Percentiles rank a stretch among this genome's conserved stretches.
Evolutionary conservation across 2,797 vertebrate species (phyloP).

Genomic region (Tamandua tetradactyla): DNA sequence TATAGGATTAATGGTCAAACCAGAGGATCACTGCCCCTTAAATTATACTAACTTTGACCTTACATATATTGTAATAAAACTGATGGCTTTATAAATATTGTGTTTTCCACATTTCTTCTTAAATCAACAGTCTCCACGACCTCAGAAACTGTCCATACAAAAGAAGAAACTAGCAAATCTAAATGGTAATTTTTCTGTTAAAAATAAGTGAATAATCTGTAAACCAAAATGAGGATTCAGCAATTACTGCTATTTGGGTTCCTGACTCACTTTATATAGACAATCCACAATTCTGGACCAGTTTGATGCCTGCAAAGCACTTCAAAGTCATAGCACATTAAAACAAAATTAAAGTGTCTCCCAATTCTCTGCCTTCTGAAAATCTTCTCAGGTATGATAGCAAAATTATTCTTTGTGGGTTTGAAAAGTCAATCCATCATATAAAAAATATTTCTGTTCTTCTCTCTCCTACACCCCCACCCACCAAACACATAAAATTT

Average conservation of each 20-base stretch:
- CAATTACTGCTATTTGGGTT: too few relatives aligned
- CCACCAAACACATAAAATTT: neutral
- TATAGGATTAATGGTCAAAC: constrained; percentile 46
- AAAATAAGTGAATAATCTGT: neutral
- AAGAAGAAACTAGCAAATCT: neutral
- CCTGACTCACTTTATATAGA: neutral
- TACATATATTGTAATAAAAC: constrained; percentile 55
- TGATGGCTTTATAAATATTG: constrained; percentile 58
- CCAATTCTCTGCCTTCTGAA: neutral
- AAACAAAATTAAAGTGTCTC: neutral
- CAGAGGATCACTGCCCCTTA: constrained; percentile 48
- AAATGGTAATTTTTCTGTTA: neutral
- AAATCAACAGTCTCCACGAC: constrained; percentile 43
- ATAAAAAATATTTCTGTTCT: neutral
- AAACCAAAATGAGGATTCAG: neutral
- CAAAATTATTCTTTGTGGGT: neutral
- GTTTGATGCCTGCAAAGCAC: neutral
- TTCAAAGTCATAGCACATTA: neutral
- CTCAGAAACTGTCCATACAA: constrained; percentile 25
- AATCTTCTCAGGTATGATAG: neutral
- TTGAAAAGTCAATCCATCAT: neutral
- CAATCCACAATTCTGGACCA: neutral
- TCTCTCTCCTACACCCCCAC: neutral
- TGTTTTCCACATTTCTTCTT: constrained; percentile 8
- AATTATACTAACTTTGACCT: constrained; percentile 53